A percentile compares a stretch with the other conserved stretches of the same genome.
These are phyloP conservation scores for Paedocypris sp. DNA, from an alignment of 2,113 vertebrate genomes.

Conservation along the genomic window DNA sequence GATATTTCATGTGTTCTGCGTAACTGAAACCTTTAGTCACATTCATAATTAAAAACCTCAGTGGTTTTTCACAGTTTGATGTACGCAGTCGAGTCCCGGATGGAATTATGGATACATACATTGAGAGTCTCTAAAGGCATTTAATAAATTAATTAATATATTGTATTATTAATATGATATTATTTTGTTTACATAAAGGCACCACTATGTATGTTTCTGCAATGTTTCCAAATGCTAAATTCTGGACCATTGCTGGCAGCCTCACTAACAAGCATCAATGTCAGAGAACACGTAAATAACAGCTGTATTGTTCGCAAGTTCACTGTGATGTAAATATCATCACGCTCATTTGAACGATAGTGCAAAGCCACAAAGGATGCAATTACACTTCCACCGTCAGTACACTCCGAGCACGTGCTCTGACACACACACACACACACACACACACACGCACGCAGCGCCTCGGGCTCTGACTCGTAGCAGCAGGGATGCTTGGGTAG, in stretches of 20 bases:
- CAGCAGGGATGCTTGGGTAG: conserved; percentile 14
- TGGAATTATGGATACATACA: too few relatives aligned
- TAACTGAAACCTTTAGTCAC: not conserved
- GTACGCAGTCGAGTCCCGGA: too few relatives aligned
- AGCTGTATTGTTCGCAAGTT: not conserved
- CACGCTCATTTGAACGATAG: not conserved
- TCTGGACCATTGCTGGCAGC: not conserved
- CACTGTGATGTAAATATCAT: not conserved
- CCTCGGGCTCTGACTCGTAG: conserved; percentile 1
- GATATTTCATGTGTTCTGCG: not conserved
- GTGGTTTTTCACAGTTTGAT: not conserved
- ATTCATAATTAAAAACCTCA: not conserved
- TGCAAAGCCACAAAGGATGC: not conserved
- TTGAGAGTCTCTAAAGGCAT: too few relatives aligned
- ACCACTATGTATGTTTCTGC: too few relatives aligned
- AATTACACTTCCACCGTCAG: not conserved
- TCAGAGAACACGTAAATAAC: not conserved
- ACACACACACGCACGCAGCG: not conserved
- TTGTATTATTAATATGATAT: too few relatives aligned
- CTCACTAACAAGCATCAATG: not conserved
- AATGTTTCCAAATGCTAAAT: too few relatives aligned
- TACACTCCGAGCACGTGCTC: conserved; percentile 4
- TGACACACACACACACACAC: conserved; percentile 9
- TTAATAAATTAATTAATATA: too few relatives aligned
- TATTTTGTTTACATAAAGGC: too few relatives aligned